Evolutionary conservation across 2,888 invertebrate species (phyloP), one percentile per base, ranked within the genome.

Genomic region (Lepidocyrtoides sp.): DNA sequence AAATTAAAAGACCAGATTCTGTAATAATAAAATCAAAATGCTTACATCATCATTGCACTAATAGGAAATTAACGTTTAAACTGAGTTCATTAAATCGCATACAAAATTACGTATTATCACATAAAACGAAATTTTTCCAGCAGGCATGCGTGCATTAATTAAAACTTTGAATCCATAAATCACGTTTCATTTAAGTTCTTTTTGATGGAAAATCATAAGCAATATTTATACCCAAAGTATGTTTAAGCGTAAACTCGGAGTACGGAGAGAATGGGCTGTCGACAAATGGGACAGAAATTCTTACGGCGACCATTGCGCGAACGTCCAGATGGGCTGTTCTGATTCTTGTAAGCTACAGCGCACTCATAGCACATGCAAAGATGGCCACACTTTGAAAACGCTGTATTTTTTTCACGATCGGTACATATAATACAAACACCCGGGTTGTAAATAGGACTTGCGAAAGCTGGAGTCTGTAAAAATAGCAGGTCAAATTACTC

Each of bases 311-410:
- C 14, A 26, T 14, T 10, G 1, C 84, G 66, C 3, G 23, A 17
- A 14, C 51, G 1, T 32, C 32, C 48, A 26, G 23, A 10, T 26
- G 72, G 10, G 23, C 12, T 8, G 7, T 2, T 0, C 12, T 75
- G 86, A 57, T 23, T 54, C 44, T 87, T 77, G 20, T 51, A 84
- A 26, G 60, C 12, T 41, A 54, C n/a, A 14, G 92, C 90, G 51
- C 93, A 93, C 44, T 90, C 54, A 17, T 60, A 72, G 32, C 93
- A 93, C 82, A 92, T 86, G 26, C 88, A 91, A n/a, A 92, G 12
- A 60, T 93, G 93, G 5, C 93, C 93, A 57, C 93, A 93, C 36
- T 92, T 85, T 0, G 63, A n/a, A 60, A 92, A 93, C 5, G 93
- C 93, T 57, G 92, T 77, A 23, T 91, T 91, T 14, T 63, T 87